These are phyloP conservation scores for Himalopsyche anomala DNA, from an alignment of 2,888 invertebrate genomes.

Conservation along the genomic window DNA sequence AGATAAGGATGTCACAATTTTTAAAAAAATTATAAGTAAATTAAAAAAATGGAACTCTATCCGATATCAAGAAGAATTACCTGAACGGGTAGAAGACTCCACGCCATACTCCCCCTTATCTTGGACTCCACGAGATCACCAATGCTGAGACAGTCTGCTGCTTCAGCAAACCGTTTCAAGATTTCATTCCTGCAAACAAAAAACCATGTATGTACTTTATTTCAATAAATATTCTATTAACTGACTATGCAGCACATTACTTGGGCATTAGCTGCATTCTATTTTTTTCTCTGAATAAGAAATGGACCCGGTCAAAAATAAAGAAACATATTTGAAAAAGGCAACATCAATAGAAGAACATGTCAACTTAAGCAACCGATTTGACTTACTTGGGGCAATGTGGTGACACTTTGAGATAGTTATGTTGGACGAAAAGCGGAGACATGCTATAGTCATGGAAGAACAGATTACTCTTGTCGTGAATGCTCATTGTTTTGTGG, in stretches of 20 bases:
- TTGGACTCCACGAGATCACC: constrained; percentile 91
- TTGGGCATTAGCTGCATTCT: no score
- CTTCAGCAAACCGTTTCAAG: constrained; percentile 83
- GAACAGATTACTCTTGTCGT: constrained; percentile 93
- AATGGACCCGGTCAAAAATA: no score
- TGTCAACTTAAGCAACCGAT: background rate
- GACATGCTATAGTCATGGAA: constrained; percentile 97
- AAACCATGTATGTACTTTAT: constrained; percentile 2
- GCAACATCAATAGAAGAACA: no score
- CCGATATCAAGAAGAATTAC: constrained; percentile 67
- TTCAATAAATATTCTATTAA: background rate
- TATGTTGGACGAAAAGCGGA: constrained; percentile 99
- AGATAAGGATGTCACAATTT: no score
- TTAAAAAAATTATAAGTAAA: no score
- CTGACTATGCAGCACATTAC: background rate
- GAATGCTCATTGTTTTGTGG: constrained; percentile 85
- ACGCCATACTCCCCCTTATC: constrained; percentile 88
- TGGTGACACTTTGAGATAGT: constrained; percentile 91
- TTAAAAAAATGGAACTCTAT: no score
- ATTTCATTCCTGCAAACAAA: constrained; percentile 75
- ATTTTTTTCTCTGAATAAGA: no score
- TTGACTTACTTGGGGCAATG: constrained; percentile 81
- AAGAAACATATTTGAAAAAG: no score
- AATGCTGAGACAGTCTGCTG: constrained; percentile 90
- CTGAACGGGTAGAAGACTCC: constrained; percentile 90